phyloP scores from a whole-genome alignment of 1,140 invertebrate species.

The Leptestheria dahalacensis region DNA sequence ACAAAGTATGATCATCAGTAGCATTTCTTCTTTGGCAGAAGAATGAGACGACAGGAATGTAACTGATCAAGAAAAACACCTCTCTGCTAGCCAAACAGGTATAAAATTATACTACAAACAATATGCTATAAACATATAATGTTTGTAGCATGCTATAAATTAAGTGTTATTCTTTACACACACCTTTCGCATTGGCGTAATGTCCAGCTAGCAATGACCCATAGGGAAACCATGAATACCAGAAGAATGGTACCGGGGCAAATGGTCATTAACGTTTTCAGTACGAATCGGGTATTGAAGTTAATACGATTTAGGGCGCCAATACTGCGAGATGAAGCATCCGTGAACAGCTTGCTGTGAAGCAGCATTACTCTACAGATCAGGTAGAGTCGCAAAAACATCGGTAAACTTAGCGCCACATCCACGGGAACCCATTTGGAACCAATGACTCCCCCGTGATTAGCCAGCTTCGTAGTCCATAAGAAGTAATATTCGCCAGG shows the following conservation, averaged over 20 bases:
- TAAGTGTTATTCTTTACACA: no score
- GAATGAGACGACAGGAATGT: no score
- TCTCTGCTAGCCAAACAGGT: no score
- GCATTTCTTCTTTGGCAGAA: no score
- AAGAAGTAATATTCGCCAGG: conserved; percentile 90
- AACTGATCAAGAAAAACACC: no score
- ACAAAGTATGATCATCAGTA: not conserved
- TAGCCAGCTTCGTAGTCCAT: conserved; percentile 89
- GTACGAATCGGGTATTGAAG: conserved; percentile 97
- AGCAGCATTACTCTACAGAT: conserved; percentile 98
- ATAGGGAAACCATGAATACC: conserved; percentile 96
- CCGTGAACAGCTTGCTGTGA: conserved; percentile 97
- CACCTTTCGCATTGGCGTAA: conserved; percentile 97
- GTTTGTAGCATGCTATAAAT: no score
- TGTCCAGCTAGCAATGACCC: conserved; percentile 99
- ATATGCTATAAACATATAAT: no score
- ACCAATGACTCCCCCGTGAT: conserved; percentile 63
- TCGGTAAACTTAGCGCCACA: conserved; percentile 90
- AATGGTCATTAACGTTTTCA: conserved; percentile 99
- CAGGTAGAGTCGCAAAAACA: conserved; percentile 97
- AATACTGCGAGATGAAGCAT: conserved; percentile 71
- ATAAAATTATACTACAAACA: no score
- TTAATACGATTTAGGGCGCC: conserved; percentile 98
- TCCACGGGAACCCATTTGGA: conserved; percentile 81
- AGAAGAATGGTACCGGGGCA: conserved; percentile 95